Evolutionary conservation across 2,113 vertebrate genomes (phyloP).

Genomic region (Nyctibius bracteatus): DNA sequence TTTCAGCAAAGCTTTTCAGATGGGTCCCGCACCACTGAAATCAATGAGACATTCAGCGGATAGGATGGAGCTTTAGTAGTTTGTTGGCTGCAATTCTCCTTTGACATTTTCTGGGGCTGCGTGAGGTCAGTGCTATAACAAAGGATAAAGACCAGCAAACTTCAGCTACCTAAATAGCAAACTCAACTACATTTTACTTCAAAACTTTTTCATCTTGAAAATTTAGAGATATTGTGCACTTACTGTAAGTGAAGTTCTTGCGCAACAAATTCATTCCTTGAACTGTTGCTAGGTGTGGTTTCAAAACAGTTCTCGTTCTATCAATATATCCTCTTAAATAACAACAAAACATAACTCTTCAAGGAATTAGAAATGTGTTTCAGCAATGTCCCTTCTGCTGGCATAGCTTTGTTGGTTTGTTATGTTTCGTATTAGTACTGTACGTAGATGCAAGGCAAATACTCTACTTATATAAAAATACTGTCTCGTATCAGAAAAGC

Average conservation of each 20-base stretch:
- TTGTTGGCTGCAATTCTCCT: slow-evolving; percentile 9
- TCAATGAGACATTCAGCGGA: slow-evolving; percentile 32
- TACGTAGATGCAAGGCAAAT: slow-evolving; percentile 34
- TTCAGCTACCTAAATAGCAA: not conserved
- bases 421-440: slow-evolving; percentile 36
- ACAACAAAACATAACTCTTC: slow-evolving; percentile 51
- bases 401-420: not conserved
- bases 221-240: not conserved
- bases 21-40: not conserved
- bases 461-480: not conserved
- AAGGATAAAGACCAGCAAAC: not conserved
- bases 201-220: not conserved
- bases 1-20: slow-evolving; percentile 28
- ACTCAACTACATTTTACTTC: not conserved
- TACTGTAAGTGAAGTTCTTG: not conserved
- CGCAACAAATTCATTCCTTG: not conserved
- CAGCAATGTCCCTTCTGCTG: slow-evolving; percentile 12
- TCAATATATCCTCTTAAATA: slow-evolving; percentile 44
- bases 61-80: slow-evolving; percentile 32
- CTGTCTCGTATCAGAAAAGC: not conserved
- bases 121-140: not conserved
- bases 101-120: not conserved
- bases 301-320: slow-evolving; percentile 57
- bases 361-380: slow-evolving; percentile 58
- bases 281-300: slow-evolving; percentile 61